phyloP scores from a whole-genome alignment of 37 sponge, comb jelly and placozoan species.

The Eunapius fragilis region DNA sequence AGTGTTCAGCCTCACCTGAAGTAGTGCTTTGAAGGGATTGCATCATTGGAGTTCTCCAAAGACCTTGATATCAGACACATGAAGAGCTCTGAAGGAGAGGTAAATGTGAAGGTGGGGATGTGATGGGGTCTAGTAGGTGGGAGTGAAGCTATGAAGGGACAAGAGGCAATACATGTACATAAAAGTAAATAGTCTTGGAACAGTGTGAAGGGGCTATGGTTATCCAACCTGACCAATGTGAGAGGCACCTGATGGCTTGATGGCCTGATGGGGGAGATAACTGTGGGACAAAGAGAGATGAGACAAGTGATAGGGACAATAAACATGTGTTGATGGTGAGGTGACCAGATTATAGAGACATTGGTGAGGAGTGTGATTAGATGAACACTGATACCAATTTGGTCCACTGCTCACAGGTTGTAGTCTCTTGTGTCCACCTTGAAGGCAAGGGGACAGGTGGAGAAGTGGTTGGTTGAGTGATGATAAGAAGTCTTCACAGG shows the following conservation, averaged over 20 bases:
- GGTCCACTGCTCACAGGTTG: slow-evolving; percentile 19
- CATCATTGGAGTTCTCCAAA: slow-evolving; percentile 92
- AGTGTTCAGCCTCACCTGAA: slow-evolving; percentile 99
- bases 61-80: slow-evolving; percentile 98
- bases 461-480: slow-evolving; percentile 99
- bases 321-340: too few species aligned
- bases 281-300: too few species aligned
- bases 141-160: too few species aligned
- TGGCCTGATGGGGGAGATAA: too few species aligned
- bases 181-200: too few species aligned
- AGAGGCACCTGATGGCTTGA: too few species aligned
- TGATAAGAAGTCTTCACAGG: slow-evolving; percentile 87
- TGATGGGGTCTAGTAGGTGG: too few species aligned
- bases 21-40: slow-evolving; percentile 99
- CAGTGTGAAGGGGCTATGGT: too few species aligned
- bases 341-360: too few species aligned
- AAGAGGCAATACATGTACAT: too few species aligned
- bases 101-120: slow-evolving; percentile 8
- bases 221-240: too few species aligned
- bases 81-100: slow-evolving; percentile 95
- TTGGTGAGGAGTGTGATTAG: not conserved
- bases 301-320: too few species aligned
- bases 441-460: slow-evolving; percentile 98
- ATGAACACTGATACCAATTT: not conserved
- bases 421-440: slow-evolving; percentile 93